These are phyloP conservation scores for Catharus ustulatus DNA, from an alignment of 2,797 vertebrate species.

Conservation along the genomic window DNA sequence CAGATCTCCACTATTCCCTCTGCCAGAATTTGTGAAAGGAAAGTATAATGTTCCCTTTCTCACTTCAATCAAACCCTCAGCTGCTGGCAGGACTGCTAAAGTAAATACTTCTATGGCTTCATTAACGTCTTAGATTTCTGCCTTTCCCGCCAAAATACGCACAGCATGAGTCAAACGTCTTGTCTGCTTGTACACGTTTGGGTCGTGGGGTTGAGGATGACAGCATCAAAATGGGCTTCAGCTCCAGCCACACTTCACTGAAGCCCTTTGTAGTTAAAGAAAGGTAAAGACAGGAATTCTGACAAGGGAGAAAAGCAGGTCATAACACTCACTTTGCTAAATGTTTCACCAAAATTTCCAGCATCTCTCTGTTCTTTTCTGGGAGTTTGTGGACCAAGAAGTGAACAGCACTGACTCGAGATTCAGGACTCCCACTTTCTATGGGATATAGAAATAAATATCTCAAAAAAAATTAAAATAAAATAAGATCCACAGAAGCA, in stretches of 20 bases:
- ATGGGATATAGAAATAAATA: constrained; percentile 29
- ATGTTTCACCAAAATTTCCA: constrained; percentile 95
- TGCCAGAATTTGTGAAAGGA: constrained; percentile 31
- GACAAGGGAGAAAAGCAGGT: neutral
- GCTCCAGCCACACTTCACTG: neutral
- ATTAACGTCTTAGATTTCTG: constrained; percentile 64
- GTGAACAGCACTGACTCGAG: constrained; percentile 91
- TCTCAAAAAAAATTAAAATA: neutral
- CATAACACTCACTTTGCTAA: constrained; percentile 90
- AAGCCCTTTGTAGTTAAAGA: neutral
- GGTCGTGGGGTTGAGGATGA: constrained; percentile 6
- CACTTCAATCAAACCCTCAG: constrained; percentile 62
- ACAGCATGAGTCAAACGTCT: constrained; percentile 36
- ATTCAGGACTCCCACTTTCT: constrained; percentile 93
- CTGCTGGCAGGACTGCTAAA: constrained; percentile 63
- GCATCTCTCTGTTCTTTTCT: constrained; percentile 92
- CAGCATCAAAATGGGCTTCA: neutral
- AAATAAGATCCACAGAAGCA: neutral
- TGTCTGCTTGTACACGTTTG: constrained; percentile 52
- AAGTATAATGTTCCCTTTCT: constrained; percentile 57
- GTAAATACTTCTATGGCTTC: constrained; percentile 70
- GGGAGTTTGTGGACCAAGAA: constrained; percentile 95
- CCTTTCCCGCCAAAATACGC: constrained; percentile 61
- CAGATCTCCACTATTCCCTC: constrained; percentile 54
- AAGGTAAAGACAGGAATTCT: neutral